Percentiles rank a stretch among this genome's conserved stretches.
phyloP scores from a whole-genome alignment of 2,113 vertebrate genomes.

The Brachyhypopomus gauderio region DNA sequence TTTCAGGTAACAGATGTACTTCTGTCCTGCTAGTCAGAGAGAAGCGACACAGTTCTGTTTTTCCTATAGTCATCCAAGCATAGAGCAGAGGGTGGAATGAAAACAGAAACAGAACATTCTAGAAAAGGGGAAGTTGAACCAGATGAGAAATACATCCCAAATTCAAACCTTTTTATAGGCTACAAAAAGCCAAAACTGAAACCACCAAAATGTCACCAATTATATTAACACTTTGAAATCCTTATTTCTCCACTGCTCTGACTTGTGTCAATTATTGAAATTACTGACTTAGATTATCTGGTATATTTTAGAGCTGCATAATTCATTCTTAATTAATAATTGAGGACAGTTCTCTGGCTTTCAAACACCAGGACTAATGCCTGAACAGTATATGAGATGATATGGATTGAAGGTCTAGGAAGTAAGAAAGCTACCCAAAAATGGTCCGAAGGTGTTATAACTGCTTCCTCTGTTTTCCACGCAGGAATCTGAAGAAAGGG shows the following conservation, averaged over 20 bases:
- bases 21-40: constrained; percentile 37
- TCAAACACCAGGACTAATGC: no score
- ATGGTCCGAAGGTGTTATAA: not conserved
- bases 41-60: constrained; percentile 47
- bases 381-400: no score
- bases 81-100: constrained; percentile 31
- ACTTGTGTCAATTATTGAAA: not conserved
- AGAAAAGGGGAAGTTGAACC: constrained; percentile 52
- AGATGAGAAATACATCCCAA: constrained; percentile 42
- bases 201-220: constrained; percentile 25
- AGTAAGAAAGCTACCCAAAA: no score
- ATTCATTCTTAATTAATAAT: no score
- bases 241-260: not conserved
- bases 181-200: constrained; percentile 40
- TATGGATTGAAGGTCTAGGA: no score
- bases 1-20: constrained; percentile 28
- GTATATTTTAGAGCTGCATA: no score
- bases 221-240: constrained; percentile 19
- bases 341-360: no score
- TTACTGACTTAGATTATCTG: no score
- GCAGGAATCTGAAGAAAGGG: not conserved
- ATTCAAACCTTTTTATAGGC: constrained; percentile 41
- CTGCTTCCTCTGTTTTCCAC: not conserved
- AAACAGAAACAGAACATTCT: constrained; percentile 53
- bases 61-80: constrained; percentile 35